Evolutionary conservation across 1,140 invertebrate species (phyloP).

Genomic region (Nephila pilipes): DNA sequence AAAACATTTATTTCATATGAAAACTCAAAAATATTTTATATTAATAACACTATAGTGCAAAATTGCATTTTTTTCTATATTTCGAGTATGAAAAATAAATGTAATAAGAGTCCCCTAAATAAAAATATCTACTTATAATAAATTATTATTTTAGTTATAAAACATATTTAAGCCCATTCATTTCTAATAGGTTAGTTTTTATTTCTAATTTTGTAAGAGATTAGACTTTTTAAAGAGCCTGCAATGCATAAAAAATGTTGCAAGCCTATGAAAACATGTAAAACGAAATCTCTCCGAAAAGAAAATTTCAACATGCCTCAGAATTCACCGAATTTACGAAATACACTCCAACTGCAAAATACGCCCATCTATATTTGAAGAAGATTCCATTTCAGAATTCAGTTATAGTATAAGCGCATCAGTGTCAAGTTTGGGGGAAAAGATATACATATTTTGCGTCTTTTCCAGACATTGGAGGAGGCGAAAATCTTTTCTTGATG

Average conservation of each 20-base stretch:
- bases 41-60: too few relatives aligned
- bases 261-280: not conserved
- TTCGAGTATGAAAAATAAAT: too few relatives aligned
- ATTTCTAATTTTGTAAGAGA: not conserved
- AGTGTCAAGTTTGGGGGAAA: not conserved
- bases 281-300: not conserved
- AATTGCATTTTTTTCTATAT: too few relatives aligned
- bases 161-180: too few relatives aligned
- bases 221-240: not conserved
- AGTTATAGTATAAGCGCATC: slow-evolving; percentile 22
- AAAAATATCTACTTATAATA: too few relatives aligned
- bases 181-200: not conserved
- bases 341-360: not conserved
- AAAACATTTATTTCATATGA: too few relatives aligned
- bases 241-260: not conserved
- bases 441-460: slow-evolving; percentile 17
- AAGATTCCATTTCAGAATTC: slow-evolving; percentile 16
- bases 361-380: slow-evolving; percentile 25
- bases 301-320: not conserved
- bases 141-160: too few relatives aligned
- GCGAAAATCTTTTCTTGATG: slow-evolving; percentile 21
- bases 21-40: too few relatives aligned
- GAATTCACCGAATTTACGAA: not conserved
- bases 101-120: too few relatives aligned
- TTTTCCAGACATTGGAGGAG: not conserved